Base-by-base conservation (phyloP, 2,113 vertebrate genomes). In the Rhinoptilus africanus region DNA sequence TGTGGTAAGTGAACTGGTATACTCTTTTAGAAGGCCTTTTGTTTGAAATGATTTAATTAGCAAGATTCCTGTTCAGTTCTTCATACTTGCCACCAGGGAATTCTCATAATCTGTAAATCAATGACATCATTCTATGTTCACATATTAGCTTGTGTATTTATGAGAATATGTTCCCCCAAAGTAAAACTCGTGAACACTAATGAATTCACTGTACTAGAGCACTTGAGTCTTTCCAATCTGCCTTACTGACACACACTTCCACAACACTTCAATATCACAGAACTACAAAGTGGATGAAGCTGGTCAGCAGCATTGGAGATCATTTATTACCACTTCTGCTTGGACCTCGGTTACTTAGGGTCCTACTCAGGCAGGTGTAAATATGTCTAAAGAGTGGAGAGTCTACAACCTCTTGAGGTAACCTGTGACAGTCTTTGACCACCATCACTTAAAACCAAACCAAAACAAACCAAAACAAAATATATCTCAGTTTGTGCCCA, bases 161-260 rank as follows among this genome's bases (percentile, higher is more conserved):
- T 63, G 16, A 69, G 14, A 60, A 69, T 27, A 24, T 23, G 5
- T 41, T 73, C 43, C 30, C 19, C 8, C 11, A 78, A 12, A 32
- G 28, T 77, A 67, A 67, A 6, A 12, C 21, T 54, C 17, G 23
- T 47, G 28, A 78, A 82, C 62, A 47, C 19, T 66, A 34, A 51
- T 1, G 81, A 88, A 86, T 32, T 6, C 4, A 34, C 12, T 17
- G 5, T 50, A 15, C 8, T 57, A 14, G 14, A 63, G 3, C 16
- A 54, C 9, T 83, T 62, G 4, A 35, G n/a, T 32, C 8, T 60
- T 87, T 93, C 10, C 26, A 35, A 1, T 4, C 16, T 34, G 6
- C 2, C 13, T 59, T 78, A 62, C 5, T 47, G 47, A 45, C 19
- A n/a, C 8, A 45, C 1, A 1, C 1, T 4, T 51, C 7, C 9